phyloP scores from a whole-genome alignment of 2,113 vertebrate genomes.

The Cryptotis parvus region DNA sequence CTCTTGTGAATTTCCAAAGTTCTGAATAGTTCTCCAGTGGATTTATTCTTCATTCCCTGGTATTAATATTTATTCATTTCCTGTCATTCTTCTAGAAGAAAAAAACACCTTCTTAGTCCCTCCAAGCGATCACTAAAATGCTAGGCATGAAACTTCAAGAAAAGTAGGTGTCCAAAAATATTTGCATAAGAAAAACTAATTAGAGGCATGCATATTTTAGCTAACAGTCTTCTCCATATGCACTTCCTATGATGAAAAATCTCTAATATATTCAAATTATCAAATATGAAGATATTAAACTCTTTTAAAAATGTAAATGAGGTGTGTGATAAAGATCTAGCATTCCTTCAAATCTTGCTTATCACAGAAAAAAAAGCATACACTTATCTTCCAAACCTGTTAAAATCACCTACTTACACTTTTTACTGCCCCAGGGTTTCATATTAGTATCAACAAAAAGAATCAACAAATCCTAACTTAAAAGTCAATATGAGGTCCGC shows the following conservation, averaged over 20 bases:
- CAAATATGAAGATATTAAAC: background rate
- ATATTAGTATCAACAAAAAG: background rate
- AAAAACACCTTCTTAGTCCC: slow-evolving; percentile 10
- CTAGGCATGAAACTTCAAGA: background rate
- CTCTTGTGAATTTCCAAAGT: slow-evolving; percentile 16
- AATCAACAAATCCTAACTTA: background rate
- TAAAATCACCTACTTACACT: background rate
- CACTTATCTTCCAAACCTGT: background rate
- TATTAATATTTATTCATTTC: background rate
- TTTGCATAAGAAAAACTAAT: slow-evolving; percentile 21
- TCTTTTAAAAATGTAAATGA: slow-evolving; percentile 30
- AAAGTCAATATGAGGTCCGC: background rate
- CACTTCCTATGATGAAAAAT: slow-evolving; percentile 8
- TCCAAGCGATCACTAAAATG: slow-evolving; percentile 9
- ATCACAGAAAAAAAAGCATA: background rate
- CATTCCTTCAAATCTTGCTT: slow-evolving; percentile 35
- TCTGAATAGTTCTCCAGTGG: background rate
- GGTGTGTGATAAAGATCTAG: background rate
- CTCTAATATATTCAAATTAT: background rate
- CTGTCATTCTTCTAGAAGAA: background rate
- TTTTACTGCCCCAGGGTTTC: background rate
- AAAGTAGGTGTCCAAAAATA: background rate
- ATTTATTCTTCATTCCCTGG: slow-evolving; percentile 6
- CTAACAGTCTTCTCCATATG: background rate
- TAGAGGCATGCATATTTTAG: background rate